Evolutionary conservation across 2,113 vertebrate genomes (phyloP).

Genomic region (Protomyctophum bolini): DNA sequence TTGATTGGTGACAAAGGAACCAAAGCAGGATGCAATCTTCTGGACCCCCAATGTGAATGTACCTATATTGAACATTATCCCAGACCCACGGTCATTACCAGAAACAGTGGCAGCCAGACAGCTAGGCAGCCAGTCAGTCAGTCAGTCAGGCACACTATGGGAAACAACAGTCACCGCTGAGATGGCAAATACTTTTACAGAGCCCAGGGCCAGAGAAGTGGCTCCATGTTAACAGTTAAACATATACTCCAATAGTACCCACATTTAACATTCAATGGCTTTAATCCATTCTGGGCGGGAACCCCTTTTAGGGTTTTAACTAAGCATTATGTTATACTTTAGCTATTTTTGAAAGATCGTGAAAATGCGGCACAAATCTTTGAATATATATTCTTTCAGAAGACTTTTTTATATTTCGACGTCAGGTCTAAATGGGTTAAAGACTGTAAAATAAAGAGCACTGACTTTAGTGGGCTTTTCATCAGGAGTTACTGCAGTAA

Average conservation of each 20-base stretch:
- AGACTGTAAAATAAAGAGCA: constrained; percentile 25
- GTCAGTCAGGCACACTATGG: constrained; percentile 1
- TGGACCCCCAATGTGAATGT: constrained; percentile 20
- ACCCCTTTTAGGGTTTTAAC: no score
- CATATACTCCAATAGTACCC: constrained; percentile 3
- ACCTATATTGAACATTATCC: constrained; percentile 6
- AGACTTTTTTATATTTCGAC: no score
- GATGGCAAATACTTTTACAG: constrained; percentile 24
- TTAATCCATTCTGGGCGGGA: no score
- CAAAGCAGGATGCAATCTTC: constrained; percentile 12
- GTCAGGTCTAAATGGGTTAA: no score
- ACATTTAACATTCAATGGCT: constrained; percentile 17
- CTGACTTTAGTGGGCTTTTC: constrained; percentile 21
- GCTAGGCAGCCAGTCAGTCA: no score
- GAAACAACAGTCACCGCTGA: constrained; percentile 9
- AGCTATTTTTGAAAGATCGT: no score
- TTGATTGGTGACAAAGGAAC: constrained; percentile 30
- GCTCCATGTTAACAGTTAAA: constrained; percentile 28
- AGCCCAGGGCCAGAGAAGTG: constrained; percentile 2
- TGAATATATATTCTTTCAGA: no score
- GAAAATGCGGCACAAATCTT: no score
- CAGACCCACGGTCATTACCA: not conserved
- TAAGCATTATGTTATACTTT: no score
- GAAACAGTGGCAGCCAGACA: constrained; percentile 10
- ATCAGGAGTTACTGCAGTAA: constrained; percentile 14